Evolutionary conservation across 2,113 vertebrate species (phyloP).

Genomic region (Triplophysa rosa): DNA sequence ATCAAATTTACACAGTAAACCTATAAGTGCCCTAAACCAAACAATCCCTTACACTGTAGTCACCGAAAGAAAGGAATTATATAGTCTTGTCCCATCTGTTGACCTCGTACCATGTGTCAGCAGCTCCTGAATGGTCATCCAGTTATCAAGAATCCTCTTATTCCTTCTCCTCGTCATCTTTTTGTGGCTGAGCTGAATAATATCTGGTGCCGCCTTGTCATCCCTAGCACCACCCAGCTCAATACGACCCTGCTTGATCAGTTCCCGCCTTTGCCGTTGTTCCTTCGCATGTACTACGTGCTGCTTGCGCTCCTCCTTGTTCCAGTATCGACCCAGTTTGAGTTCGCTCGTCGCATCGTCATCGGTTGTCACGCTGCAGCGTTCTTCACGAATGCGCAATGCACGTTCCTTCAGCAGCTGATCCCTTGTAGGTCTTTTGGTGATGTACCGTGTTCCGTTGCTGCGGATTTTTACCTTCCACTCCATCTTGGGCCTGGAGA

Average conservation of each 20-base stretch:
- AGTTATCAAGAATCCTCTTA: conserved; percentile 96
- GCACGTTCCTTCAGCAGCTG: conserved; percentile 89
- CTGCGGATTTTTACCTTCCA: conserved; percentile 98
- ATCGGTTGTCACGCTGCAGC: conserved; percentile 90
- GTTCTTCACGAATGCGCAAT: conserved; percentile 91
- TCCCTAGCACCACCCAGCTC: conserved; percentile 70
- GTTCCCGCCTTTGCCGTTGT: conserved; percentile 84
- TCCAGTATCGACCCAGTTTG: conserved; percentile 98
- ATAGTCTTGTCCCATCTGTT: conserved; percentile 87
- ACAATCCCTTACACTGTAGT: conserved; percentile 84
- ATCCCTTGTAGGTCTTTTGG: conserved; percentile 89
- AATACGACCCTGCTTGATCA: conserved; percentile 88
- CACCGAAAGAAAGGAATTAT: conserved; percentile 93
- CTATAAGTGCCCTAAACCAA: not conserved
- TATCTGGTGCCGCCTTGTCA: conserved; percentile 85
- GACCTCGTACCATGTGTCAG: conserved; percentile 92
- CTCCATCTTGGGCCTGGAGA: conserved; percentile 81
- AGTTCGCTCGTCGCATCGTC: conserved; percentile 92
- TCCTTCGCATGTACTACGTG: conserved; percentile 85
- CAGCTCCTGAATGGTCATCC: conserved; percentile 99
- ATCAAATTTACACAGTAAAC: conserved; percentile 19
- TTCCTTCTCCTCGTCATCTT: conserved; percentile 97
- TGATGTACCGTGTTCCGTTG: conserved; percentile 92
- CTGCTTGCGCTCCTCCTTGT: conserved; percentile 92
- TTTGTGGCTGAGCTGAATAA: conserved; percentile 97